Base-by-base conservation (phyloP, 2,888 invertebrate genomes). In the Ectemnius continuus region DNA sequence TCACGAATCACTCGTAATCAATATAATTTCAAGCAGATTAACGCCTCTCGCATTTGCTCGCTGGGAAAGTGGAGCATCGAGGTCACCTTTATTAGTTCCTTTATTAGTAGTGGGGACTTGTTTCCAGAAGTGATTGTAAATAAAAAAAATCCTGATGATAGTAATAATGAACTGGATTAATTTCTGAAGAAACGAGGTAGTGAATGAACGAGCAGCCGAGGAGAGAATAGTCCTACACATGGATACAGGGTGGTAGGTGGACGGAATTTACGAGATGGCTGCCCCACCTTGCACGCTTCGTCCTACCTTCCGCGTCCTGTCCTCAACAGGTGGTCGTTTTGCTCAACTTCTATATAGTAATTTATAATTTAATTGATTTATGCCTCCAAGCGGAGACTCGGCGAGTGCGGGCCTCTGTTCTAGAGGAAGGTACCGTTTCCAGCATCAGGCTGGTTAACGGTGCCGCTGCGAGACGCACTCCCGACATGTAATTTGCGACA, bases 291-390 rank as follows among this genome's bases (percentile, higher is more conserved):
- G 86, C 85, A 36, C 85, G 83, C 77, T 86, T 86, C 86, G 84
- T 85, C 84, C 86, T 84, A 84, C 82, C 86, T 83, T 81, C 79
- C 85, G 83, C 84, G 74, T 82, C 84, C 82, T 78, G 78, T 81
- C 84, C 83, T 89, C 90, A 90, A 91, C 90, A 91, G 90, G 90
- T 91, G 90, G 90, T 87, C 88, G 90, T 88, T 90, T 88, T 86
- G 85, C 89, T 86, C 84, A 86, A 88, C 86, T 88, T 88, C 88
- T 88, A 87, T 88, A 89, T 88, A 87, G 88, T 87, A 89, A 90
- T 90, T 89, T 89, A 90, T 89, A 88, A 88, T 89, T 89, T 87
- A 89, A 90, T 89, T 89, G 89, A 90, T 89, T 88, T 89, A 87
- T 86, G 85, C 83, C 71, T 70, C 66, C 66, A 47, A 61, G 72